A percentile compares a stretch with the other conserved stretches of the same genome.
These are phyloP conservation scores for Carettochelys insculpta DNA, from an alignment of 2,113 vertebrate genomes.

Conservation along the genomic window DNA sequence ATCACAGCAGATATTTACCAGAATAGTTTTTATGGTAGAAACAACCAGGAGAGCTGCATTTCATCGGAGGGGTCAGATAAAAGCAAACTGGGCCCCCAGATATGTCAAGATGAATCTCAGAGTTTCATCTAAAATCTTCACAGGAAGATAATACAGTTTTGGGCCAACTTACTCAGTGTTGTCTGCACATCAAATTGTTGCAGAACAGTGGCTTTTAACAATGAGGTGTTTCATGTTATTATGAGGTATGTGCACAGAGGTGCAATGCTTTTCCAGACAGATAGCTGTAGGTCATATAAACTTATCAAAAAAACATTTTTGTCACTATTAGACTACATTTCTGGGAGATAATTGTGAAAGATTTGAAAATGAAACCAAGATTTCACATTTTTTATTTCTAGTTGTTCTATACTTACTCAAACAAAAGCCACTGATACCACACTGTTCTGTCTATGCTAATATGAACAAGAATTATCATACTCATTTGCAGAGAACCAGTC, in stretches of 20 bases:
- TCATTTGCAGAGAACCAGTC: neutral
- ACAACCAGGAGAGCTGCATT: neutral
- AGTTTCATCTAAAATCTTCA: neutral
- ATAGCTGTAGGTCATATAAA: neutral
- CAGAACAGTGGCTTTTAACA: neutral
- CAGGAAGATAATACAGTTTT: neutral
- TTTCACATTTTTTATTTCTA: neutral
- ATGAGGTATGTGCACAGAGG: neutral
- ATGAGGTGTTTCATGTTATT: neutral
- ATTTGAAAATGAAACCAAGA: neutral
- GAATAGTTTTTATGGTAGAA: neutral
- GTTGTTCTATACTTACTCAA: neutral
- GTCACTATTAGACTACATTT: neutral
- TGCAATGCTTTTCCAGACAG: rapidly evolving
- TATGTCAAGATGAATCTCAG: neutral
- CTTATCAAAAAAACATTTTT: neutral
- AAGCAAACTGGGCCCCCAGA: neutral
- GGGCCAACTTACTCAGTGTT: neutral
- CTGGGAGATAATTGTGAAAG: neutral
- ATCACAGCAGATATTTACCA: neutral
- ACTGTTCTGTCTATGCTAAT: neutral
- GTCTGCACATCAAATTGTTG: neutral
- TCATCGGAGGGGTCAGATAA: neutral
- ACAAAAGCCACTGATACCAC: neutral
- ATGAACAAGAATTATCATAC: neutral